Base-by-base conservation (phyloP, 2,888 invertebrate genomes). In the Eucera pruinosa region DNA sequence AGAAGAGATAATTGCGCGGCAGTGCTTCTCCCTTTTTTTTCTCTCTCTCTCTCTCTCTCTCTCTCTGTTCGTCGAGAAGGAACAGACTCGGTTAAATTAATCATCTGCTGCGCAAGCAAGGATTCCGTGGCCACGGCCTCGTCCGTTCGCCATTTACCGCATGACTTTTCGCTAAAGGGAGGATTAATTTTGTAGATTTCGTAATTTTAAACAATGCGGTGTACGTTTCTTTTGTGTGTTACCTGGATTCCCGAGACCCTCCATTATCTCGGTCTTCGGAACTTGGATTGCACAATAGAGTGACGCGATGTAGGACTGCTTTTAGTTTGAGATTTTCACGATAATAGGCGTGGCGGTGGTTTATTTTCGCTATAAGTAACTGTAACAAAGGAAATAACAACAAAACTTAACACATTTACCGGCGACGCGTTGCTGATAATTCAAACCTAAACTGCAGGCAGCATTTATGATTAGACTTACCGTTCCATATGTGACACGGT, bases 1-100 rank as follows among this genome's bases (percentile, higher is more conserved):
- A 79, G 73, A 73, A 64, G 73, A 68, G 67, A 58, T 78, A 78
- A 78, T 79, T 78, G 73, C 73, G 36, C 61, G 78, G 72, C 50
- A 30, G 43, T 33, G 61, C 30, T 58, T 58, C 58, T 50, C 23
- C 20, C 9, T 15, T 13, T 54, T 15, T 70, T 66, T 57, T 45
- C 27, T 58, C 15, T 60, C 30, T 78, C 57, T 18, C 7, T 20
- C 43, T 18, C 15, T 47, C 52, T 74, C 20, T 66, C 13, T 11
- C n/a, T n/a, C 50, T 27, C 50, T 73, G 50, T 52, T 18, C 52
- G 13, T 1, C 54, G 30, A 39, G 61, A 41, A 67, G 33, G 52
- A 61, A 45, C 50, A 33, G 64, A 13, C 62, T 20, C 36, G 66
- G 57, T 71, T 78, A 77, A 73, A 78, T 78, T 78, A 78, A 79